These are phyloP conservation scores for Aphelocoma coerulescens DNA, from an alignment of 2,113 vertebrate genomes.

Conservation along the genomic window DNA sequence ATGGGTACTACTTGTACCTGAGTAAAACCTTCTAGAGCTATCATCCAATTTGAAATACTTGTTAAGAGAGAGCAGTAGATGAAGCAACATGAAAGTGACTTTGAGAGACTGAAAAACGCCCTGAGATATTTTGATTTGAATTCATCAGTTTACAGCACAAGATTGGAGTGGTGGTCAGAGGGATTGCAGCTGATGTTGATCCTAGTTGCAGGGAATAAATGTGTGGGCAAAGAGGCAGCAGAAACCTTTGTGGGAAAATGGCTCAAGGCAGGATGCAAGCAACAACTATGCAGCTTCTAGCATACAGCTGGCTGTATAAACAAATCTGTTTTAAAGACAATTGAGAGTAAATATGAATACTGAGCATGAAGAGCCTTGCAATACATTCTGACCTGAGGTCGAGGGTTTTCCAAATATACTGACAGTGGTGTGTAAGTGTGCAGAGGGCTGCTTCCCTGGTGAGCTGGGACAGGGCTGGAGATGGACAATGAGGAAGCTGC, in stretches of 20 bases:
- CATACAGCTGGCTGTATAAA: not conserved
- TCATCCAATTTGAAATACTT: slow-evolving; percentile 54
- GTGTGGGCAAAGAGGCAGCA: not conserved
- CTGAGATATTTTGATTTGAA: slow-evolving; percentile 37
- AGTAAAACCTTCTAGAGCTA: slow-evolving; percentile 28
- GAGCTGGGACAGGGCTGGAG: not conserved
- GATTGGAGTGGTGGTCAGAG: not conserved
- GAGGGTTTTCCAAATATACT: slow-evolving; percentile 30
- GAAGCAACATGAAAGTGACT: slow-evolving; percentile 33
- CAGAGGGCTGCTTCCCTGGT: not conserved
- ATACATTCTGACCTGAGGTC: slow-evolving; percentile 17
- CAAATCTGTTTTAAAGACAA: not conserved
- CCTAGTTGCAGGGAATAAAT: not conserved
- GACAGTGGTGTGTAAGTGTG: not conserved
- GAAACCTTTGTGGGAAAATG: not conserved
- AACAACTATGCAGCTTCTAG: not conserved
- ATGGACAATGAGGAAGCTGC: not conserved
- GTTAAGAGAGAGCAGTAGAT: slow-evolving; percentile 40
- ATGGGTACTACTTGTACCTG: not conserved
- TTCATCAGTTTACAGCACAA: not conserved
- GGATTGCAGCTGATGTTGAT: not conserved
- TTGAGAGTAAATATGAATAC: not conserved
- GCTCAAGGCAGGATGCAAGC: not conserved
- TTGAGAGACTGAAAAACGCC: slow-evolving; percentile 17
- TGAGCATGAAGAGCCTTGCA: not conserved